Conservation (phyloP, 2,113 vertebrate species). For the Crotalus horridus region DNA sequence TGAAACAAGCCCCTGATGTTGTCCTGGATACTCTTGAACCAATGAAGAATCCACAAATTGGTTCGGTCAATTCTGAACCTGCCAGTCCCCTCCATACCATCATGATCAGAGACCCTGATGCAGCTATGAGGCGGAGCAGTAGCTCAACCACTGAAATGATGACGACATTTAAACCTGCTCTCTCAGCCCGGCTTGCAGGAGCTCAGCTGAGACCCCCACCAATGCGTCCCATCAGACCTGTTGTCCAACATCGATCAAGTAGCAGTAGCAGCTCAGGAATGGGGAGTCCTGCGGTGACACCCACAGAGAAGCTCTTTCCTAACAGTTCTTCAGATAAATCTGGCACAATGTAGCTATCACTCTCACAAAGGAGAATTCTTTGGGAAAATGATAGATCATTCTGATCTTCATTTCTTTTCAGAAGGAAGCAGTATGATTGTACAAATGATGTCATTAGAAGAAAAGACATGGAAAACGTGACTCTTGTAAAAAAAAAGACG, state of each 20-base stretch:
- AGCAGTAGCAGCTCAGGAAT: slow-evolving; percentile 93
- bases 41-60: slow-evolving; percentile 81
- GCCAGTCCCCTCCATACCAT: slow-evolving; percentile 96
- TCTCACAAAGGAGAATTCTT: fast-evolving
- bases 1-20: slow-evolving; percentile 93
- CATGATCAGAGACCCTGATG: slow-evolving; percentile 93
- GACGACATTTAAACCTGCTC: slow-evolving; percentile 93
- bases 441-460: background rate
- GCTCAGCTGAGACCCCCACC: slow-evolving; percentile 89
- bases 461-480: background rate
- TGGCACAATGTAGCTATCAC: slow-evolving; percentile 81
- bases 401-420: background rate
- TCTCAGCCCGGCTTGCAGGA: slow-evolving; percentile 85
- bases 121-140: slow-evolving; percentile 92
- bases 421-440: background rate
- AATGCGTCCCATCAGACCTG: slow-evolving; percentile 78
- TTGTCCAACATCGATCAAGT: slow-evolving; percentile 88
- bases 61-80: slow-evolving; percentile 82
- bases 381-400: background rate
- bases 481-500: background rate
- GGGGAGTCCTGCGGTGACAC: slow-evolving; percentile 92
- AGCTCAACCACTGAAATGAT: slow-evolving; percentile 93
- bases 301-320: slow-evolving; percentile 94
- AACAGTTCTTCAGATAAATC: slow-evolving; percentile 82
- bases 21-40: slow-evolving; percentile 97